Conservation (phyloP, 2,797 vertebrate species). For the Ibycter americanus region DNA sequence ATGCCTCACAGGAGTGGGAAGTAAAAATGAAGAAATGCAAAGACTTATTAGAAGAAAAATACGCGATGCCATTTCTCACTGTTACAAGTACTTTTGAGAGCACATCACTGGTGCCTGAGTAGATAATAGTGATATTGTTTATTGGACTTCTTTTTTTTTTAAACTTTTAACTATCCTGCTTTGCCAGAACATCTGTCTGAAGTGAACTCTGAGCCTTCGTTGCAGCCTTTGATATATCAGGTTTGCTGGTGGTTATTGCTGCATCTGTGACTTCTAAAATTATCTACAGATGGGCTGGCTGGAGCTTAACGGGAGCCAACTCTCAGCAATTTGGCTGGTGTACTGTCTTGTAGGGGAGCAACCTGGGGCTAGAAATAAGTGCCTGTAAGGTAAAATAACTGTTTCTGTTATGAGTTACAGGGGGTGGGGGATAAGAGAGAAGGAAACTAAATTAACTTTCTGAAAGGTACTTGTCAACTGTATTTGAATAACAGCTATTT, state of each 20-base stretch:
- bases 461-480: neutral
- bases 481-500: neutral
- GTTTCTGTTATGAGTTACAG: neutral
- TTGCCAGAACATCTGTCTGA: slow-evolving; percentile 1
- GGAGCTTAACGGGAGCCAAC: neutral
- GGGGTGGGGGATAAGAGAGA: no score
- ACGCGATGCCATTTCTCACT: neutral
- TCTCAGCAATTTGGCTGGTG: neutral
- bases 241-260: slow-evolving; percentile 23
- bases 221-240: neutral
- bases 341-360: neutral
- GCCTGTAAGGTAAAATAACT: neutral
- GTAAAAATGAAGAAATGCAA: neutral
- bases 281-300: slow-evolving; percentile 13
- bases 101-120: neutral
- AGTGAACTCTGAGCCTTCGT: neutral
- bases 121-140: neutral
- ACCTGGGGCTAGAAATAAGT: neutral
- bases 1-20: neutral
- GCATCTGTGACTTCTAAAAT: slow-evolving; percentile 9
- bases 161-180: neutral
- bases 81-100: neutral
- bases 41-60: neutral
- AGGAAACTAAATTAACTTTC: neutral
- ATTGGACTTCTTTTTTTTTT: neutral